These are phyloP conservation scores for Clepsis dumicolana DNA, from an alignment of 2,888 invertebrate genomes.

Conservation along the genomic window DNA sequence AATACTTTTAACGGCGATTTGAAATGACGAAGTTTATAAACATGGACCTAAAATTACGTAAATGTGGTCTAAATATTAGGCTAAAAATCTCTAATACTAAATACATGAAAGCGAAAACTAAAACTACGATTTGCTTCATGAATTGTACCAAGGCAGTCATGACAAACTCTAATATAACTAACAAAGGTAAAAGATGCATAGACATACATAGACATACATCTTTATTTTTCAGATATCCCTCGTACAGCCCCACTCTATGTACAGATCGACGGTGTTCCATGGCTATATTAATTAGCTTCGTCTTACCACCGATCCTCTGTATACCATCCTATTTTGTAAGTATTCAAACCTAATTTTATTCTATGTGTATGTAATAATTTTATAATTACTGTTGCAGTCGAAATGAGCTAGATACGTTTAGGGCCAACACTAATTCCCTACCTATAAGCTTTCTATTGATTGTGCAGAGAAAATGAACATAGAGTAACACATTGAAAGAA, in stretches of 20 bases:
- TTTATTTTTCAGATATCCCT: constrained; percentile 63
- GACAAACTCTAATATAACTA: too few species aligned
- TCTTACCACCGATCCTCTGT: constrained; percentile 92
- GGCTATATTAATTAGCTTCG: constrained; percentile 91
- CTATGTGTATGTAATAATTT: background rate
- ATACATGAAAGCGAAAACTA: too few species aligned
- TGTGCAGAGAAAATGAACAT: background rate
- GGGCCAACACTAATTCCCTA: background rate
- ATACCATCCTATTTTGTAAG: constrained; percentile 92
- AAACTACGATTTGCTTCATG: too few species aligned
- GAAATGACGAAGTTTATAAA: background rate
- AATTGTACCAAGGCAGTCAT: too few species aligned
- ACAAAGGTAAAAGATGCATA: too few species aligned
- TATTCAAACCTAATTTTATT: constrained; percentile 46
- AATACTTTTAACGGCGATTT: background rate
- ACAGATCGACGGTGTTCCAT: constrained; percentile 91
- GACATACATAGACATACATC: background rate
- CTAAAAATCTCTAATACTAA: too few species aligned
- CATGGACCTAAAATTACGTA: too few species aligned
- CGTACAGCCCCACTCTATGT: constrained; percentile 80
- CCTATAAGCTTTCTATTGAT: background rate
- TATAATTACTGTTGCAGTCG: background rate
- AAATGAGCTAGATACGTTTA: background rate
- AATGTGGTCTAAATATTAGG: too few species aligned
- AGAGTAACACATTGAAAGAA: background rate